phyloP scores from a whole-genome alignment of 2,888 invertebrate species.

The Didymodactylos carnosus region DNA sequence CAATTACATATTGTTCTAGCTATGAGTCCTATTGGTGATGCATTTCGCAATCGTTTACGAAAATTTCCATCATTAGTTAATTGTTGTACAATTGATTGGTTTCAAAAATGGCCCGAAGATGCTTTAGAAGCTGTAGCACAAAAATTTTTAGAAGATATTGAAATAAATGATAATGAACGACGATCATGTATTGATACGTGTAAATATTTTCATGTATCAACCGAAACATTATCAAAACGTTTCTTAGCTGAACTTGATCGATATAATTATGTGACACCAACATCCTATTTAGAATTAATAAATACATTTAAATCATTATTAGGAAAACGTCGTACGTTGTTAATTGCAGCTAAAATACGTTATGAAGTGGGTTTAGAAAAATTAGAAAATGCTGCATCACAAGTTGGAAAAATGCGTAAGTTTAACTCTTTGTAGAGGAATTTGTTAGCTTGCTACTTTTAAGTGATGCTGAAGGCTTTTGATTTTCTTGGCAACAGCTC shows the following conservation, averaged over 20 bases:
- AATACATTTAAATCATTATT: slow-evolving; percentile 65
- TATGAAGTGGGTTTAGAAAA: slow-evolving; percentile 56
- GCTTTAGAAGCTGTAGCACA: slow-evolving; percentile 67
- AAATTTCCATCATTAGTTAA: slow-evolving; percentile 81
- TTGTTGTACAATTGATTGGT: slow-evolving; percentile 88
- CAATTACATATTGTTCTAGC: slow-evolving; percentile 69
- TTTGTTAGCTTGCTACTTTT: too few relatives aligned
- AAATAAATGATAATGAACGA: slow-evolving; percentile 48
- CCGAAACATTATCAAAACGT: slow-evolving; percentile 46
- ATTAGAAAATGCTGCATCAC: slow-evolving; percentile 66
- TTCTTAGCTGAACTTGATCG: slow-evolving; percentile 46
- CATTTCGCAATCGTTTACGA: slow-evolving; percentile 47
- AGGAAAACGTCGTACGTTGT: slow-evolving; percentile 46
- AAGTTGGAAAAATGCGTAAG: slow-evolving; percentile 79
- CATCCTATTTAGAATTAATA: slow-evolving; percentile 73
- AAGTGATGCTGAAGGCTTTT: too few relatives aligned
- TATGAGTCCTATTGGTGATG: slow-evolving; percentile 76
- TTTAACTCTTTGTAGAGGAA: too few relatives aligned
- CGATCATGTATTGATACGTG: slow-evolving; percentile 64
- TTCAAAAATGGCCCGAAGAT: slow-evolving; percentile 82
- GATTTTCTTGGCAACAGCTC: too few relatives aligned
- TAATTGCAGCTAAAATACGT: slow-evolving; percentile 28
- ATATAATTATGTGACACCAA: slow-evolving; percentile 72
- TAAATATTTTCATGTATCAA: slow-evolving; percentile 57
- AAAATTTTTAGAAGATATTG: slow-evolving; percentile 57